Evolutionary conservation across 35 echinoderm and acorn worm genomes (phyloP).

Genomic region (Patiria miniata): DNA sequence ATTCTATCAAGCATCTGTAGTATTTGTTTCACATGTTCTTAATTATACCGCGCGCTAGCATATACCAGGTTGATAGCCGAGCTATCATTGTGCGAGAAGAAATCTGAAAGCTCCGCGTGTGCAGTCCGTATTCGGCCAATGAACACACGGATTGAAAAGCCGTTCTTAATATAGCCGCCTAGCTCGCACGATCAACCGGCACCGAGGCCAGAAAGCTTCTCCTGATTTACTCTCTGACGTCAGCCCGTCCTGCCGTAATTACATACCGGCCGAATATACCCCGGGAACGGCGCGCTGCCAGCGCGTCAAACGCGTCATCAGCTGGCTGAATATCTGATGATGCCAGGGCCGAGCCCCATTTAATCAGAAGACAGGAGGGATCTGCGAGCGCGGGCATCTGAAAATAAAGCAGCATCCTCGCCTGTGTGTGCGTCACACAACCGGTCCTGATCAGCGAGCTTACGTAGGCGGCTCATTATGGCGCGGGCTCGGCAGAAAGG

Average conservation of each 20-base stretch:
- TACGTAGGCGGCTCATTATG: conserved; percentile 1
- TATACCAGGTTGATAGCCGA: too few relatives aligned
- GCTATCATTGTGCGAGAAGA: background rate
- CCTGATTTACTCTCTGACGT: conserved; percentile 24
- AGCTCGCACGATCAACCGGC: background rate
- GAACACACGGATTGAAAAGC: background rate
- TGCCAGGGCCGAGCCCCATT: background rate
- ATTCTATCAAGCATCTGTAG: too few relatives aligned
- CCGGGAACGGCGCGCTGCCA: background rate
- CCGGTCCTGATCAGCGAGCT: background rate
- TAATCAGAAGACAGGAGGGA: conserved; percentile 8
- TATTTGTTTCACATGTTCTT: too few relatives aligned
- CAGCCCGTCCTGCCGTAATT: background rate
- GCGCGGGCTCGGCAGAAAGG: too few relatives aligned
- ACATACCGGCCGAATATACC: conserved; percentile 15
- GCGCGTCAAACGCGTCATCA: background rate
- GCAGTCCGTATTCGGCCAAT: background rate
- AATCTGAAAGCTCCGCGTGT: background rate
- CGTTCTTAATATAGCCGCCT: background rate
- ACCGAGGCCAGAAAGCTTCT: background rate
- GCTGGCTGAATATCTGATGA: conserved; percentile 4
- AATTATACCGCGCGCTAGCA: too few relatives aligned
- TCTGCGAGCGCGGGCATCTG: conserved; percentile 12
- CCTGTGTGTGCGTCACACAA: background rate
- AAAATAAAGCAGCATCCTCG: conserved; percentile 28